Evolutionary conservation across 2,888 invertebrate genomes (phyloP), one percentile per base, ranked within the genome.

Genomic region (Lissocephala sabroskyi): DNA sequence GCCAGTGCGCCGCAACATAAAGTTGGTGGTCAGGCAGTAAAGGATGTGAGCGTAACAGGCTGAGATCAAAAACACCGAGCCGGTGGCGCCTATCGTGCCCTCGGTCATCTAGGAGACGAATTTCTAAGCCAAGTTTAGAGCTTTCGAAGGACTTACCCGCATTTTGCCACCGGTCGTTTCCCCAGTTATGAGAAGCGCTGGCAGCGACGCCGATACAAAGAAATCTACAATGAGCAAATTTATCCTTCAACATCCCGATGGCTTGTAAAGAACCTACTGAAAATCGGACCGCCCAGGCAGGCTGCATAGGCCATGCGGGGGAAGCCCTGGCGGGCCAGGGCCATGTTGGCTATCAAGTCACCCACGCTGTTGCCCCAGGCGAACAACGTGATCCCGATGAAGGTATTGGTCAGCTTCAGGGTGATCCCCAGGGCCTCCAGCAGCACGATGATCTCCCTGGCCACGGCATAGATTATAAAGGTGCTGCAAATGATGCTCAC

Each of bases 211-310:
- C n/a, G n/a, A n/a, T n/a, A n/a, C n/a, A n/a, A n/a, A n/a, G n/a
- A 53, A 52, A 10, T 41, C 9, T 7, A 13, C 52, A 44, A 7
- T 1, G 2, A 4, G 1, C 1, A 14, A 4, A 9, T 1, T 5
- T 26, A 1, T 1, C 1, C 1, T 16, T 10, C 14, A 9, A 30
- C 41, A 17, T 29, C 29, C 30, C 2, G 6, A 11, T 16, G 5
- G 5, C 30, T 17, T 17, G 28, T 3, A 9, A 16, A 29, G 51
- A 7, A 5, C 52, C 63, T 85, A 89, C 88, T 90, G 68, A 91
- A 89, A 48, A 91, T 82, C 1, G 91, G 91, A 4, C 90, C 90
- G 13, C 90, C 91, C 74, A 89, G 89, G 51, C 90, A 90, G 0
- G 90, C 90, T 0, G 90, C 87, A 65, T 88, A 87, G 1, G 88